A percentile compares a stretch with the other conserved stretches of the same genome.
Evolutionary conservation across 92 coral and sea anemone genomes (phyloP).

Genomic region (Epizoanthus scotinus): DNA sequence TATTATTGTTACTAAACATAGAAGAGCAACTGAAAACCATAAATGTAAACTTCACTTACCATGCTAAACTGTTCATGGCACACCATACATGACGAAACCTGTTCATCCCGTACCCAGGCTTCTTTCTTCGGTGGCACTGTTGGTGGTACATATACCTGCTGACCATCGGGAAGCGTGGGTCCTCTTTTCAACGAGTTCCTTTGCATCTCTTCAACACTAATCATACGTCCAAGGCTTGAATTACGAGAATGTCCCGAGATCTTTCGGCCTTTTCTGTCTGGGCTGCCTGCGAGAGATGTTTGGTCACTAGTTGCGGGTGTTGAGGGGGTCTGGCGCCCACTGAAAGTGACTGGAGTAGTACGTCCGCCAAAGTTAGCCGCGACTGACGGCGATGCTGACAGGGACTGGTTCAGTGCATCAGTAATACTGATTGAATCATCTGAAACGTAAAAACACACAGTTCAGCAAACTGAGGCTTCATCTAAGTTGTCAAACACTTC

Average conservation of each 20-base stretch:
- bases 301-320: slow-evolving; percentile 47
- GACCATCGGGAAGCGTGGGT: slow-evolving; percentile 38
- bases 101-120: slow-evolving; percentile 92
- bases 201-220: slow-evolving; percentile 31
- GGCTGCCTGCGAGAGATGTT: slow-evolving; percentile 53
- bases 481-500: too few species aligned
- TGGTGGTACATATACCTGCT: slow-evolving; percentile 70
- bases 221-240: slow-evolving; percentile 50
- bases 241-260: slow-evolving; percentile 42
- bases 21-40: too few species aligned
- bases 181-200: slow-evolving; percentile 14
- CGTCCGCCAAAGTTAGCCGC: slow-evolving; percentile 50
- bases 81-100: slow-evolving; percentile 82
- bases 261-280: slow-evolving; percentile 39
- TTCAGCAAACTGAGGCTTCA: too few species aligned
- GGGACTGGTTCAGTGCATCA: slow-evolving; percentile 10
- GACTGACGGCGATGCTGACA: slow-evolving; percentile 56
- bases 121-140: slow-evolving; percentile 79
- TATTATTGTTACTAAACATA: too few species aligned
- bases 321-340: slow-evolving; percentile 66
- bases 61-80: slow-evolving; percentile 90
- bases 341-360: slow-evolving; percentile 36
- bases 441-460: background rate
- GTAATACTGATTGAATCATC: slow-evolving; percentile 19
- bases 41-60: slow-evolving; percentile 50